phyloP scores from a whole-genome alignment of 2,888 invertebrate species.

The Trachelus iudaicus region DNA sequence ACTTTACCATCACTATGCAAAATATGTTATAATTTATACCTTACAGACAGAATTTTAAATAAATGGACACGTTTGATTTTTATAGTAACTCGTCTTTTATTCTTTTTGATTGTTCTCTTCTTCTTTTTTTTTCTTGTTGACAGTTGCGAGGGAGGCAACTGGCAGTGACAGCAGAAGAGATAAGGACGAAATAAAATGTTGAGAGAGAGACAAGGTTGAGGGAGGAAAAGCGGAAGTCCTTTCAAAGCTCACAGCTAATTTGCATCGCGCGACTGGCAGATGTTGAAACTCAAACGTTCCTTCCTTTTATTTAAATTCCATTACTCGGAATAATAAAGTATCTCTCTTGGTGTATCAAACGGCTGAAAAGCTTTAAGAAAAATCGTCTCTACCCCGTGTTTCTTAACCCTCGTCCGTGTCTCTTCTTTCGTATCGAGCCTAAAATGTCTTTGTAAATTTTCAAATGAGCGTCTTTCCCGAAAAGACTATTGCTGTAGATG shows the following conservation, averaged over 20 bases:
- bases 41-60: not conserved
- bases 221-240: not conserved
- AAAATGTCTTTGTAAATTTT: not conserved
- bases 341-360: not conserved
- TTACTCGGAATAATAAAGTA: not conserved
- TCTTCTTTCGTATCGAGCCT: not conserved
- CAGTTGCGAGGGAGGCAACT: not conserved
- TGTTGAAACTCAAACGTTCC: not conserved
- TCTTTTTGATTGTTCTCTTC: not conserved
- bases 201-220: not conserved
- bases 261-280: not conserved
- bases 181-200: not conserved
- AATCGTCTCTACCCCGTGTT: not conserved
- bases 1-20: not conserved
- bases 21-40: not conserved
- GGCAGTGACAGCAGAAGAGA: not conserved
- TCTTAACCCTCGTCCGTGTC: not conserved
- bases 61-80: not conserved
- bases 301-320: not conserved
- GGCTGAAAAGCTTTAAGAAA: not conserved
- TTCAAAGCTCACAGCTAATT: not conserved
- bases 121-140: not conserved
- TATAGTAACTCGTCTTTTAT: not conserved
- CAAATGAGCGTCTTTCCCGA: not conserved
- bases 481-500: not conserved